Evolutionary conservation across 2,113 vertebrate species (phyloP).

Genomic region (Epinephelus lanceolatus): DNA sequence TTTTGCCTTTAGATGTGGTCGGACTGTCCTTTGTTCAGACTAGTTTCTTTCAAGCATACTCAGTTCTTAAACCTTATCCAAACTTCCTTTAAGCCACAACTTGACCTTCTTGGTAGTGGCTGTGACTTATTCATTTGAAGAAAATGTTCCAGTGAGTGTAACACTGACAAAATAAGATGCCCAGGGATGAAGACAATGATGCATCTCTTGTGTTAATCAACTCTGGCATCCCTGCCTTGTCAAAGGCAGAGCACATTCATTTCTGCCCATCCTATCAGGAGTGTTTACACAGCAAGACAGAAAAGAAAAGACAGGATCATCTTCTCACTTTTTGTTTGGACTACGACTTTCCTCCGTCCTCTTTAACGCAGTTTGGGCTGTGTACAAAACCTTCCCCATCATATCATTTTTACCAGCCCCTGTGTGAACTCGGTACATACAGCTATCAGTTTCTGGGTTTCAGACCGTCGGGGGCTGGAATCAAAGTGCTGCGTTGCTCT

Average conservation of each 20-base stretch:
- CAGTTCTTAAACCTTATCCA: background rate
- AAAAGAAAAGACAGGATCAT: constrained; percentile 26
- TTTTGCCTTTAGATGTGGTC: background rate
- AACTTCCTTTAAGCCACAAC: background rate
- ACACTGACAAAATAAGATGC: background rate
- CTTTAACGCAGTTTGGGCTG: constrained; percentile 10
- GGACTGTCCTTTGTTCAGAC: background rate
- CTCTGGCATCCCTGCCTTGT: constrained; percentile 20
- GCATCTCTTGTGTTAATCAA: constrained; percentile 33
- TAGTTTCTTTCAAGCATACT: background rate
- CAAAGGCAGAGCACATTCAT: background rate
- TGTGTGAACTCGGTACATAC: constrained; percentile 38
- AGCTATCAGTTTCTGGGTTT: constrained; percentile 64
- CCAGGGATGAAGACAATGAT: constrained; percentile 23
- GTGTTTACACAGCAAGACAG: constrained; percentile 37
- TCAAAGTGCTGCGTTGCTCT: constrained; percentile 69
- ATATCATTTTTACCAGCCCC: constrained; percentile 43
- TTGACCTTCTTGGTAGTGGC: background rate
- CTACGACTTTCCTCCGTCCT: background rate
- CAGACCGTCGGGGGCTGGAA: constrained; percentile 39
- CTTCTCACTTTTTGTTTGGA: constrained; percentile 10
- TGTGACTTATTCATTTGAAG: constrained; percentile 3
- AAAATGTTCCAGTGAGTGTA: constrained; percentile 2
- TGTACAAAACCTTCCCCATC: constrained; percentile 18
- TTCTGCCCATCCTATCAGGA: constrained; percentile 20